Conservation (phyloP, 1,140 invertebrate genomes). For the Drosophila lini region DNA sequence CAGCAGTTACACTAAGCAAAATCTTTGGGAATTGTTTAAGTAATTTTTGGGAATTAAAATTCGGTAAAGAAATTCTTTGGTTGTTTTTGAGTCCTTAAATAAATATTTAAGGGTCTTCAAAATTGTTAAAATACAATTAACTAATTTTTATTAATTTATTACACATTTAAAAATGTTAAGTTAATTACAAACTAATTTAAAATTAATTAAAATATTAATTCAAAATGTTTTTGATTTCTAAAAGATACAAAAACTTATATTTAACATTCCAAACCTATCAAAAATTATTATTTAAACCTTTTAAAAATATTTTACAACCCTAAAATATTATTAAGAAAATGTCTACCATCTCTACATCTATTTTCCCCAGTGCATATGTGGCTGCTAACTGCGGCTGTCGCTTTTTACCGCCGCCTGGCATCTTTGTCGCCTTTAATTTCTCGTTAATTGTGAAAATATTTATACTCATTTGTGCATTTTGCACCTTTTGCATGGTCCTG, state of each 20-base stretch:
- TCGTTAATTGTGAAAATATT: constrained; percentile 83
- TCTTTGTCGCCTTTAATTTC: constrained; percentile 83
- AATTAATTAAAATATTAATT: background rate
- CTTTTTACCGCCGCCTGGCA: constrained; percentile 53
- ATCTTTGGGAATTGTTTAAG: background rate
- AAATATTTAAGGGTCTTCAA: background rate
- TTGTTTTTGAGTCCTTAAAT: background rate
- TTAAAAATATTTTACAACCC: too few relatives aligned
- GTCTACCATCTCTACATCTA: background rate
- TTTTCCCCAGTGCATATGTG: constrained; percentile 14
- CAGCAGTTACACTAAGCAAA: constrained; percentile 20
- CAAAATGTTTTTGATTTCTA: rapidly evolving
- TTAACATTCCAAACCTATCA: too few relatives aligned
- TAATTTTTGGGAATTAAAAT: background rate
- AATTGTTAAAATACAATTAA: background rate
- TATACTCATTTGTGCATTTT: constrained; percentile 83
- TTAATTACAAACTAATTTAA: background rate
- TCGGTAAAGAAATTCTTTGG: background rate
- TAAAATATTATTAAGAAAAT: too few relatives aligned
- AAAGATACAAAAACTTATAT: background rate
- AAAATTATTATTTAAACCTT: too few relatives aligned
- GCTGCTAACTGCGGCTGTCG: constrained; percentile 40
- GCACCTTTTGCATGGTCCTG: constrained; percentile 69
- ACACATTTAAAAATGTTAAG: background rate
- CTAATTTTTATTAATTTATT: background rate